Evolutionary conservation across 2,113 vertebrate genomes (phyloP).

Genomic region (human): DNA sequence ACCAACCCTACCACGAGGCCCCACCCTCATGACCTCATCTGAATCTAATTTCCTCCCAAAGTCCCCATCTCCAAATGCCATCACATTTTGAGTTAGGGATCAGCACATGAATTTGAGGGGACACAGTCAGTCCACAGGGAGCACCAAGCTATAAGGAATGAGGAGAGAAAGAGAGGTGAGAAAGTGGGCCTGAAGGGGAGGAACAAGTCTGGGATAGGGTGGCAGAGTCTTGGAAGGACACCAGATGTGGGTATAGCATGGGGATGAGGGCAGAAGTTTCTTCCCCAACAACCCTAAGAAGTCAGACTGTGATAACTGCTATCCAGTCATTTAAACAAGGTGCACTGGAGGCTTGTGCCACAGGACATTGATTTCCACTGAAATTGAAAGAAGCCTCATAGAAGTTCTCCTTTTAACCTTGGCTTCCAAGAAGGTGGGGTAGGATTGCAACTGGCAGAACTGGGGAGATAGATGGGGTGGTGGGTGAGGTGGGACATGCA

Average conservation of each 20-base stretch:
- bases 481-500: not conserved
- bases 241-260: accelerated
- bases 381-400: too few relatives aligned
- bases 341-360: not conserved
- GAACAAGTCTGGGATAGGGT: not conserved
- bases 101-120: not conserved
- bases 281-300: accelerated
- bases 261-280: too few relatives aligned
- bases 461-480: not conserved
- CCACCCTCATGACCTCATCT: not conserved
- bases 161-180: not conserved
- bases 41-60: not conserved
- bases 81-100: accelerated
- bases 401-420: not conserved
- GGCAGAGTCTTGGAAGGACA: not conserved
- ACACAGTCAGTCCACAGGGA: not conserved
- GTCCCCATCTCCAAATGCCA: not conserved
- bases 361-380: accelerated
- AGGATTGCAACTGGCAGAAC: not conserved
- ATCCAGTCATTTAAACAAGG: not conserved
- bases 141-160: accelerated
- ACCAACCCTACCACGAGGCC: accelerated
- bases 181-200: accelerated
- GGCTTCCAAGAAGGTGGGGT: not conserved
- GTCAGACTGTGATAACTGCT: accelerated